A percentile compares a stretch with the other conserved stretches of the same genome.
These are phyloP conservation scores for Hypsibius dujardini DNA, from an alignment of 1,140 invertebrate genomes.

Conservation along the genomic window DNA sequence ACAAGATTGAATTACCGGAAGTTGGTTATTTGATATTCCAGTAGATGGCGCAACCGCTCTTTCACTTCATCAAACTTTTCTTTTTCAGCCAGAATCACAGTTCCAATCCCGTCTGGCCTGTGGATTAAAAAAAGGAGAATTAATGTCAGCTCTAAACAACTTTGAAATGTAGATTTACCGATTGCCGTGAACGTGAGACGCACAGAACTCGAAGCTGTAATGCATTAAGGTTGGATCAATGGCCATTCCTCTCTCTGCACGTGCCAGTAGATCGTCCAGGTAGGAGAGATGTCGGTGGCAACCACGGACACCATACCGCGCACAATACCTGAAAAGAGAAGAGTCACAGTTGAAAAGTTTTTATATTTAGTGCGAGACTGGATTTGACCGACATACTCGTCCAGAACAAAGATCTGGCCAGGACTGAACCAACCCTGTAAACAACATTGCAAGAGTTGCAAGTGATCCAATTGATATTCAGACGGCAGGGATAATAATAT, in stretches of 20 bases:
- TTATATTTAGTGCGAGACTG: no score
- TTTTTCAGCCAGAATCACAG: constrained; percentile 89
- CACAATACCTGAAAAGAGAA: no score
- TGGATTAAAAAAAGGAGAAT: constrained; percentile 23
- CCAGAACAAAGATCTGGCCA: constrained; percentile 89
- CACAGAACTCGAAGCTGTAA: constrained; percentile 93
- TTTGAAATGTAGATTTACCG: constrained; percentile 41
- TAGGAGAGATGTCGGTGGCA: no score
- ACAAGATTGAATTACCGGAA: constrained; percentile 52
- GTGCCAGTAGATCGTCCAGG: constrained; percentile 80
- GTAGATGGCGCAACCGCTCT: constrained; percentile 67
- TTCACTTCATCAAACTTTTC: constrained; percentile 95
- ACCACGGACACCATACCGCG: no score
- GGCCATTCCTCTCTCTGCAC: constrained; percentile 78
- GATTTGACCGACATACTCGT: constrained; percentile 98
- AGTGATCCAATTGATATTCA: no score
- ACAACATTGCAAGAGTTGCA: no score
- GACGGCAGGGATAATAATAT: no score
- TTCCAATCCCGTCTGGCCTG: constrained; percentile 94
- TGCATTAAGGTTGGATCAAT: constrained; percentile 95
- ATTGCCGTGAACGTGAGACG: constrained; percentile 93
- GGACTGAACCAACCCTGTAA: constrained; percentile 93
- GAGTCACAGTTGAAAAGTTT: no score
- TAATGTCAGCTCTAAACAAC: constrained; percentile 7
- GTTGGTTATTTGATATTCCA: constrained; percentile 96